Percentiles rank a stretch among this genome's conserved stretches.
phyloP scores from a whole-genome alignment of 1,140 invertebrate genomes.

The Papilio polytes region DNA sequence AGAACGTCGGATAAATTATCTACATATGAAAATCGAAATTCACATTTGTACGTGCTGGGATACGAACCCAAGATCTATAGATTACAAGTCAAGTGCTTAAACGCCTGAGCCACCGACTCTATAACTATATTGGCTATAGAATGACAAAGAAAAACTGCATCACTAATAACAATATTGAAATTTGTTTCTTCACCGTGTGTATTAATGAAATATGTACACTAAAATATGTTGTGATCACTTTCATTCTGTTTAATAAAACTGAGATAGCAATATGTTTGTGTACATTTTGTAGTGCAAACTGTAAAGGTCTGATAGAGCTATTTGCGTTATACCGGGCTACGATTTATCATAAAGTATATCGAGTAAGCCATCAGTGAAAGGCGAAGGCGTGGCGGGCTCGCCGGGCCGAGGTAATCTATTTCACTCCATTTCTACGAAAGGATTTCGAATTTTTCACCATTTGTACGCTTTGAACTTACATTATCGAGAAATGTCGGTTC shows the following conservation, averaged over 20 bases:
- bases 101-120: no score
- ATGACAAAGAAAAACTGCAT: no score
- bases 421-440: conserved; percentile 39
- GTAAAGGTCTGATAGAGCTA: conserved; percentile 28
- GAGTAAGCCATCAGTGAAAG: conserved; percentile 39
- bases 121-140: no score
- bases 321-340: conserved; percentile 13
- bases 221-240: background rate
- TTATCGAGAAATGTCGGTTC: conserved; percentile 16
- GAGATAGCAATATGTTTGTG: background rate
- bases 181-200: background rate
- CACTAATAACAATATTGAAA: background rate
- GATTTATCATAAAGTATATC: conserved; percentile 41
- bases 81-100: no score
- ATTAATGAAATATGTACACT: no score
- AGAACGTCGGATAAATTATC: no score
- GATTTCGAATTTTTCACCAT: conserved; percentile 35
- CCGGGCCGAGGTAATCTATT: conserved; percentile 32
- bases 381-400: conserved; percentile 24
- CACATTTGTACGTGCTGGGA: no score
- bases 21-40: no score
- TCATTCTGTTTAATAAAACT: background rate
- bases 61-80: no score
- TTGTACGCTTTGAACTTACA: conserved; percentile 34
- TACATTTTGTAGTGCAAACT: background rate